A percentile compares a stretch with the other conserved stretches of the same genome.
Evolutionary conservation across 2,888 invertebrate genomes (phyloP).

Genomic region (Lottia scabra): DNA sequence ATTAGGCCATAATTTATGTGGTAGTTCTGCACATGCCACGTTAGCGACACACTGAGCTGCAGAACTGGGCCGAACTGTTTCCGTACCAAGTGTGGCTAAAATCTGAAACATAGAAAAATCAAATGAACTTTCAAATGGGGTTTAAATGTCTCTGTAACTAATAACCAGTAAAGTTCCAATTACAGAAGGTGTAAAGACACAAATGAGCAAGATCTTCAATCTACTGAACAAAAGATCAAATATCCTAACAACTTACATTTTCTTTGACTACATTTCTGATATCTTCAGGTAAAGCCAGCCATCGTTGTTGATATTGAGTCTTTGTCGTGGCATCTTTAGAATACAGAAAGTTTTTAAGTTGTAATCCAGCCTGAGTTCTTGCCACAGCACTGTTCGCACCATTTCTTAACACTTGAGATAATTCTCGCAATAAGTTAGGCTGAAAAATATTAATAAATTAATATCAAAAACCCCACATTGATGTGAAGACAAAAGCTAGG

Average conservation of each 20-base stretch:
- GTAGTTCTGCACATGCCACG: conserved; percentile 96
- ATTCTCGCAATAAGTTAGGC: conserved; percentile 90
- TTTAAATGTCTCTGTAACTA: too few species aligned
- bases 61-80: conserved; percentile 91
- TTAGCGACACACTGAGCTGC: conserved; percentile 99
- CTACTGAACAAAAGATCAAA: background rate
- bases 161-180: too few species aligned
- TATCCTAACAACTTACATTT: conserved; percentile 80
- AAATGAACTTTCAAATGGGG: too few species aligned
- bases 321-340: conserved; percentile 91
- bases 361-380: conserved; percentile 97
- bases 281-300: conserved; percentile 91
- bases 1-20: conserved; percentile 91
- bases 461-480: too few species aligned
- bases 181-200: too few species aligned
- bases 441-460: conserved; percentile 59
- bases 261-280: conserved; percentile 90
- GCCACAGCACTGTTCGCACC: conserved; percentile 92
- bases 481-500: too few species aligned
- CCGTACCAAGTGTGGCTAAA: conserved; percentile 93
- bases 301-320: conserved; percentile 88
- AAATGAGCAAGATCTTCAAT: background rate
- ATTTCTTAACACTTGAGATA: conserved; percentile 92
- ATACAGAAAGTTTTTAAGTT: conserved; percentile 96
- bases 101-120: conserved; percentile 77